Base-by-base conservation (phyloP, 2,888 invertebrate genomes). In the Pseudeuparius sepicola region DNA sequence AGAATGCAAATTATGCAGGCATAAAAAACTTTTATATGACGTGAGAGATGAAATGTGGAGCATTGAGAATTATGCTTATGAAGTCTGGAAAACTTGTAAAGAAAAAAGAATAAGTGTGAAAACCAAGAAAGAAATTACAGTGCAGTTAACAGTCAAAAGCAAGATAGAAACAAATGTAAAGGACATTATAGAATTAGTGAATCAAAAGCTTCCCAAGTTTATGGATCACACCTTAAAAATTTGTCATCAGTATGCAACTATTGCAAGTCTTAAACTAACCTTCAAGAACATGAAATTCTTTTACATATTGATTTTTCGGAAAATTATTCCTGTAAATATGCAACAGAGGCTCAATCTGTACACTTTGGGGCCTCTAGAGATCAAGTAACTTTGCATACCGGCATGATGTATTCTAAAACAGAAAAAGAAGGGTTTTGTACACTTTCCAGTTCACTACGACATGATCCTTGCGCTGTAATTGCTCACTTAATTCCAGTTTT, bases 261-360 rank as follows among this genome's bases (percentile, higher is more conserved):
- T n/a, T n/a, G n/a, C n/a, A n/a, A n/a, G n/a, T n/a, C n/a, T n/a
- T n/a, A n/a, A n/a, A n/a, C n/a, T n/a, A n/a, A n/a, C n/a, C n/a
- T n/a, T n/a, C n/a, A 40, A 44, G 40, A 49, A 39, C 7, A 39
- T 37, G 40, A 50, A n/a, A 36, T 50, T 18, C 35, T 50, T 14
- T 38, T 48, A 2, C 43, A 49, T 33, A 39, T 52, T 35, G 53
- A 61, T 38, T 61, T 63, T 43, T 46, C 50, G 2, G 58, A 60
- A 47, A 61, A 61, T 35, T 60, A 28, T 27, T 30, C 16, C 14
- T 30, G 36, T 7, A 50, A 42, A 25, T 42, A 39, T 28, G 26
- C 13, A 3, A 31, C 48, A 33, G 59, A 60, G 41, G 56, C 59
- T 25, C 59, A 61, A 37, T 44, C 53, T 4, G 50, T 51, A 36